Evolutionary conservation across 2,888 invertebrate species (phyloP).

Genomic region (Cephus spinipes): DNA sequence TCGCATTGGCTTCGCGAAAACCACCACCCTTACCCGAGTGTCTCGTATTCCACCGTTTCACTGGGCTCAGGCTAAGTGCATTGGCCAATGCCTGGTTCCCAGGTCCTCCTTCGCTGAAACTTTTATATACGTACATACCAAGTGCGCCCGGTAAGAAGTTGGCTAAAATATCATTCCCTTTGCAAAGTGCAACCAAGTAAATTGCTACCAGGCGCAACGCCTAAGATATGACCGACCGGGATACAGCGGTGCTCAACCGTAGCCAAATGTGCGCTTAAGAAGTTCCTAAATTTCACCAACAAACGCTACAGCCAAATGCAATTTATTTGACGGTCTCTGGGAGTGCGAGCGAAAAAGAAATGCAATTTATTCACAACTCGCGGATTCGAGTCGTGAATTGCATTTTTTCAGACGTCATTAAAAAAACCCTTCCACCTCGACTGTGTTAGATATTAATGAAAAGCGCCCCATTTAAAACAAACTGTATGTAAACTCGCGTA

Average conservation of each 20-base stretch:
- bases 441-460: no score
- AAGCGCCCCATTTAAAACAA: no score
- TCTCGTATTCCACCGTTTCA: background rate
- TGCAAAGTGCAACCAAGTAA: constrained; percentile 43
- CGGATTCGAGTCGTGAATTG: background rate
- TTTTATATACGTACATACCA: constrained; percentile 35
- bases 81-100: constrained; percentile 1
- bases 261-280: background rate
- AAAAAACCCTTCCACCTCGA: background rate
- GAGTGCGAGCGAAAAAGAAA: background rate
- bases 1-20: background rate
- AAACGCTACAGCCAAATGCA: background rate
- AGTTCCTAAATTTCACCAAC: background rate
- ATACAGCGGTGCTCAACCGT: background rate
- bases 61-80: background rate
- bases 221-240: background rate
- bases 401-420: background rate
- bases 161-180: constrained; percentile 39
- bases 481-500: no score
- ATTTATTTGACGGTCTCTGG: background rate
- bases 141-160: constrained; percentile 33
- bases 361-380: background rate
- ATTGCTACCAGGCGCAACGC: constrained; percentile 24
- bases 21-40: background rate
- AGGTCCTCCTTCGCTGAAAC: constrained; percentile 27